Conservation (phyloP, 2,797 vertebrate species). For the Amphiprion clarkii region DNA sequence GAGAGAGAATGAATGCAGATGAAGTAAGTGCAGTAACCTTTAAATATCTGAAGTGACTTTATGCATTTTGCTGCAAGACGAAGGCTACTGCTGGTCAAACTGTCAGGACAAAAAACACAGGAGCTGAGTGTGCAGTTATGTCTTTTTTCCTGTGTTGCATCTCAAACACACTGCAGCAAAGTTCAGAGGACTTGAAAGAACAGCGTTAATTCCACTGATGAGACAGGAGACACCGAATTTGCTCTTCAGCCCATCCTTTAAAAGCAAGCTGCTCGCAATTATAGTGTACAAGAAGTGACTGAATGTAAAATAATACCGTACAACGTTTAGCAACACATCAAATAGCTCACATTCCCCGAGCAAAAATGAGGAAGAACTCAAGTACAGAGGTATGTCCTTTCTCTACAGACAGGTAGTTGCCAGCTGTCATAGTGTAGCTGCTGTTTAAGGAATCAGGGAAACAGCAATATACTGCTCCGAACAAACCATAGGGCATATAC, state of each 20-base stretch:
- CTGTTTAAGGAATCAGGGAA: not conserved
- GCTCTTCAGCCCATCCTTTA: not conserved
- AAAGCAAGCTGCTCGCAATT: not conserved
- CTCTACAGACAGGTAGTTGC: not conserved
- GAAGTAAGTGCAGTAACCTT: conserved; percentile 4
- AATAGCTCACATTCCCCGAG: not conserved
- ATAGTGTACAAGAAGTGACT: not conserved
- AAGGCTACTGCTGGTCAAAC: not conserved
- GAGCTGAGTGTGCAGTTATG: not conserved
- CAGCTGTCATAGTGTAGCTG: not conserved
- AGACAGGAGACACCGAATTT: not conserved
- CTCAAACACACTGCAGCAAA: not conserved
- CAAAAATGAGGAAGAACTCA: conserved; percentile 4
- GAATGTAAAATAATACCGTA: not conserved
- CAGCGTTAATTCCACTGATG: not conserved
- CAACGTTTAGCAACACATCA: not conserved
- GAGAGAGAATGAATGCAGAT: conserved; percentile 5
- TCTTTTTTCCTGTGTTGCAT: not conserved
- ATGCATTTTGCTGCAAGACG: not conserved
- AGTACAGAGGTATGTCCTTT: not conserved
- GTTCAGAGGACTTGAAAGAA: not conserved
- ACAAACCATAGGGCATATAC: conserved; percentile 12
- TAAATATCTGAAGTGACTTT: not conserved
- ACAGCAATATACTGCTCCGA: conserved; percentile 15
- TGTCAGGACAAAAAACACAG: not conserved